Percentiles rank a stretch among this genome's conserved stretches.
Evolutionary conservation across 2,888 invertebrate species (phyloP).

Genomic region (Polymixis lichenea): DNA sequence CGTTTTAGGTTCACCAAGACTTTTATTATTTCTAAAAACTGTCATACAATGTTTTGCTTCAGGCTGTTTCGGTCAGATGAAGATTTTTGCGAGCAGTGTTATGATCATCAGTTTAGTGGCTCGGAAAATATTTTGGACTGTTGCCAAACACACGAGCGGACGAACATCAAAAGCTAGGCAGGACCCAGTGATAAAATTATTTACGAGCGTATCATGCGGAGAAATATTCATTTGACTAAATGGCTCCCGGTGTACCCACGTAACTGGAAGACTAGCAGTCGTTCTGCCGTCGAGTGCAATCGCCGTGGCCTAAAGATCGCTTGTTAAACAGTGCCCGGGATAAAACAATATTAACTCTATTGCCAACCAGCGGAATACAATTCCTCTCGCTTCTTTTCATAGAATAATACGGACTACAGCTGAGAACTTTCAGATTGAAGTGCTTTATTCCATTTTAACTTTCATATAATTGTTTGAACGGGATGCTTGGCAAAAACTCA

Average conservation of each 20-base stretch:
- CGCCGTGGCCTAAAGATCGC: conserved; percentile 71
- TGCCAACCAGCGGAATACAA: conserved; percentile 34
- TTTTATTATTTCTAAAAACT: conserved; percentile 12
- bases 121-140: conserved; percentile 58
- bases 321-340: conserved; percentile 68
- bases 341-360: conserved; percentile 64
- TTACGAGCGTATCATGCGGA: conserved; percentile 30
- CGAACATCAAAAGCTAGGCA: conserved; percentile 31
- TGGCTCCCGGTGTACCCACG: conserved; percentile 56
- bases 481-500: conserved; percentile 40
- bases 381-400: conserved; percentile 40
- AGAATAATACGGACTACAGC: conserved; percentile 69
- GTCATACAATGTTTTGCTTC: conserved; percentile 11
- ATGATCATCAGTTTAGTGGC: conserved; percentile 51
- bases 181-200: conserved; percentile 31
- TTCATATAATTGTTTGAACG: too few relatives aligned
- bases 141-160: conserved; percentile 34
- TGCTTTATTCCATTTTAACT: conserved; percentile 75
- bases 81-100: conserved; percentile 33
- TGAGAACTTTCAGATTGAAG: conserved; percentile 75
- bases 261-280: conserved; percentile 65
- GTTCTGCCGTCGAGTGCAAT: conserved; percentile 68
- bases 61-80: conserved; percentile 23
- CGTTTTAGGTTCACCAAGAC: conserved; percentile 21
- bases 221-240: conserved; percentile 65